Conservation (phyloP, 2,888 invertebrate genomes). For the Cyaniris semiargus region DNA sequence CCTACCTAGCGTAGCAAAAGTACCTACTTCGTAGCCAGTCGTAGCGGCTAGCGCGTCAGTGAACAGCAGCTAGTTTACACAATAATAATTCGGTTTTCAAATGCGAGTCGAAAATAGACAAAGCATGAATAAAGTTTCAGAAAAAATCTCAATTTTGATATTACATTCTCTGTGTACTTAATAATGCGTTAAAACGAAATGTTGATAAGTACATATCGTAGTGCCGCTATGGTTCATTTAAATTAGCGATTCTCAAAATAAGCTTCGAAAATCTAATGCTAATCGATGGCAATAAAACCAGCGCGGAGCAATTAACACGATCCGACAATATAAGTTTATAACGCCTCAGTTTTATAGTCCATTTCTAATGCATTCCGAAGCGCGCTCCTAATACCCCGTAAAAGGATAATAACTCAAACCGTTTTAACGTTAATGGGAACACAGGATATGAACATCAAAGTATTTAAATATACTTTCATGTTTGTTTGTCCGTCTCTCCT, state of each 20-base stretch:
- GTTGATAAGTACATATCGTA: no score
- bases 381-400: not conserved
- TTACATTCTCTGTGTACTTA: no score
- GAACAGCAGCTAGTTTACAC: not conserved
- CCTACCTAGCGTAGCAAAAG: not conserved
- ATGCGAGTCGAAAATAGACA: no score
- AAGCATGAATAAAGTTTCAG: no score
- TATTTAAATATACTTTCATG: constrained; percentile 7
- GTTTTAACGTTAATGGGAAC: constrained; percentile 2
- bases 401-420: not conserved
- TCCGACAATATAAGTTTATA: not conserved
- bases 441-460: constrained; percentile 8
- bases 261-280: not conserved
- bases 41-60: not conserved
- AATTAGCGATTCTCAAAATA: not conserved
- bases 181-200: no score
- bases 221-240: no score
- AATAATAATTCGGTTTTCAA: no score
- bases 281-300: not conserved
- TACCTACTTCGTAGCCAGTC: no score
- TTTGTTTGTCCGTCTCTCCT: not conserved
- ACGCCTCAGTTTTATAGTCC: not conserved
- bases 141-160: no score
- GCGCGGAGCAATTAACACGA: not conserved
- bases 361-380: not conserved